phyloP scores from a whole-genome alignment of 2,797 vertebrate species.

The Echeneis naucrates region DNA sequence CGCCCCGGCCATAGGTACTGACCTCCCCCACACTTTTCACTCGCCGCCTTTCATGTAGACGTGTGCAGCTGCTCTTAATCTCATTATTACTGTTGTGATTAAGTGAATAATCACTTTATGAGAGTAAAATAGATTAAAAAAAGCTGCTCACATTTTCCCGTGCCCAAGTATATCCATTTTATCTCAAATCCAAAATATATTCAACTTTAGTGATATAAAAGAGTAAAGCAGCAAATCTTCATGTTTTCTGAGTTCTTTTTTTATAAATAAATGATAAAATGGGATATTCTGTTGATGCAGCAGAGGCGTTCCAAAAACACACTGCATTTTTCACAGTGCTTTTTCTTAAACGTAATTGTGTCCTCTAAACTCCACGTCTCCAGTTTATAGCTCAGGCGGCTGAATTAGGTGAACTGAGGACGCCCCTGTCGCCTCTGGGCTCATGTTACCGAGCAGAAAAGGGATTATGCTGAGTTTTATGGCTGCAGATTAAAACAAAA shows the following conservation, averaged over 20 bases:
- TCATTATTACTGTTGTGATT: background rate
- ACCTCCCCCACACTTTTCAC: background rate
- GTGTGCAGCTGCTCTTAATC: background rate
- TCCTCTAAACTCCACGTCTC: background rate
- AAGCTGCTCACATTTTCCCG: background rate
- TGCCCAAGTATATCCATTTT: background rate
- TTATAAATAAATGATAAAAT: background rate
- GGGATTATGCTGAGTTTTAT: background rate
- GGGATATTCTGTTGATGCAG: background rate
- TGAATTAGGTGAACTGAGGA: background rate
- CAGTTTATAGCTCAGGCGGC: background rate
- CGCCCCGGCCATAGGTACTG: conserved; percentile 95
- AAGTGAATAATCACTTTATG: background rate
- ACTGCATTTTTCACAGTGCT: background rate
- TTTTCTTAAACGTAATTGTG: background rate
- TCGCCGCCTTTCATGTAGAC: background rate
- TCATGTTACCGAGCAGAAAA: background rate
- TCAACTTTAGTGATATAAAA: background rate
- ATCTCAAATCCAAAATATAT: background rate
- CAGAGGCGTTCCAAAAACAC: background rate
- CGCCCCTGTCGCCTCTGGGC: background rate
- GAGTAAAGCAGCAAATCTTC: background rate
- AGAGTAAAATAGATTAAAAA: no score
- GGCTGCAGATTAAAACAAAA: no score
- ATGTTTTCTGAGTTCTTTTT: background rate